These are phyloP conservation scores for Alligator sinensis DNA, from an alignment of 2,113 vertebrate species.

Conservation along the genomic window DNA sequence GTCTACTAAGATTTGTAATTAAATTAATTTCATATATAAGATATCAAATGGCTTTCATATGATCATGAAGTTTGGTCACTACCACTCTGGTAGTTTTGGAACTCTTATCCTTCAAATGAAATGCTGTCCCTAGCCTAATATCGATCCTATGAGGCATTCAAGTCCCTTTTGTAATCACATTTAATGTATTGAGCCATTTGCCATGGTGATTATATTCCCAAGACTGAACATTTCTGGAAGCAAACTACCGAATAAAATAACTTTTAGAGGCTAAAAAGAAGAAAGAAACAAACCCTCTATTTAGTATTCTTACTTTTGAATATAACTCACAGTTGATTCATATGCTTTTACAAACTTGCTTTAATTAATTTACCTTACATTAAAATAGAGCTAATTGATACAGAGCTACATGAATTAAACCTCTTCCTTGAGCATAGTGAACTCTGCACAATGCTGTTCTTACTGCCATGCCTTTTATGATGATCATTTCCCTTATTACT, in stretches of 20 bases:
- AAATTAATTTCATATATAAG: neutral
- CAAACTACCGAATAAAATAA: neutral
- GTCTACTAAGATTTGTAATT: neutral
- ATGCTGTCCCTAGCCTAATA: neutral
- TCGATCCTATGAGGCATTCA: neutral
- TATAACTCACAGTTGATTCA: neutral
- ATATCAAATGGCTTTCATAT: neutral
- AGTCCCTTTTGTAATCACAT: neutral
- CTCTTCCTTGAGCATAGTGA: neutral
- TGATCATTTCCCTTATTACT: neutral
- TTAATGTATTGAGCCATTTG: neutral
- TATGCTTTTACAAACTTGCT: neutral
- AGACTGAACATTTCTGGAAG: neutral
- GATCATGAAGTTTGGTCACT: neutral
- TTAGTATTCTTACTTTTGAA: neutral
- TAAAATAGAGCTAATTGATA: neutral
- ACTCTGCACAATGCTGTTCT: neutral
- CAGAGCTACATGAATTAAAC: neutral
- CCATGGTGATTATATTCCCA: neutral
- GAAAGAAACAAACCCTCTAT: neutral
- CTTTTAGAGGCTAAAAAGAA: neutral
- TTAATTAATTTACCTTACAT: neutral
- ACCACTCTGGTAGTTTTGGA: neutral
- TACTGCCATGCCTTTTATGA: neutral
- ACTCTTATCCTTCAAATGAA: neutral